A percentile compares a stretch with the other conserved stretches of the same genome.
phyloP scores from a whole-genome alignment of 2,797 vertebrate species.

The Balearica regulorum region DNA sequence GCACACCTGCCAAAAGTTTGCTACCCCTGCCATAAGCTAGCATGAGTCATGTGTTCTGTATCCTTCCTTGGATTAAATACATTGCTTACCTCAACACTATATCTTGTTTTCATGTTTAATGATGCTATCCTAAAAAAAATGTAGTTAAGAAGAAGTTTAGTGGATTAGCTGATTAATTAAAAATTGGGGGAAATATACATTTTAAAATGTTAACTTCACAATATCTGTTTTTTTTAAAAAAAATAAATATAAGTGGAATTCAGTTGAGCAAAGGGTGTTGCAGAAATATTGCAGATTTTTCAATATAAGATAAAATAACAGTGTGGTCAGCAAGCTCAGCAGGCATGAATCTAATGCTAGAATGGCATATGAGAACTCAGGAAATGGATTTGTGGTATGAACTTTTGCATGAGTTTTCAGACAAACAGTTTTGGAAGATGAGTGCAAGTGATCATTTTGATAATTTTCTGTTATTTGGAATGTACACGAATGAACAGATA shows the following conservation, averaged over 20 bases:
- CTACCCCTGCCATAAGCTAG: neutral
- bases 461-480: neutral
- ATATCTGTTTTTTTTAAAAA: neutral
- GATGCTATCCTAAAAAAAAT: neutral
- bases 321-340: neutral
- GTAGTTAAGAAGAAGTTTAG: neutral
- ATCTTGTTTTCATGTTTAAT: neutral
- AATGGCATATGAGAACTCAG: neutral
- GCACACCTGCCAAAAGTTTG: neutral
- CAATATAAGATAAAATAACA: neutral
- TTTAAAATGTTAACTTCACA: neutral
- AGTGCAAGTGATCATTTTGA: neutral
- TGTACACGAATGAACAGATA: neutral
- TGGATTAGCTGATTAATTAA: neutral
- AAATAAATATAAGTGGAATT: neutral
- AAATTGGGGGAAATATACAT: neutral
- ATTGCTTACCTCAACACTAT: neutral
- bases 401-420: neutral
- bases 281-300: neutral
- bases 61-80: neutral
- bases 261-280: neutral
- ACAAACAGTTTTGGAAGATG: neutral
- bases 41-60: neutral
- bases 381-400: neutral
- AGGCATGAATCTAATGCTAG: neutral